Percentiles rank a stretch among this genome's conserved stretches.
Conservation (phyloP, 2,888 invertebrate species). For the Cantharis flavilabris region DNA sequence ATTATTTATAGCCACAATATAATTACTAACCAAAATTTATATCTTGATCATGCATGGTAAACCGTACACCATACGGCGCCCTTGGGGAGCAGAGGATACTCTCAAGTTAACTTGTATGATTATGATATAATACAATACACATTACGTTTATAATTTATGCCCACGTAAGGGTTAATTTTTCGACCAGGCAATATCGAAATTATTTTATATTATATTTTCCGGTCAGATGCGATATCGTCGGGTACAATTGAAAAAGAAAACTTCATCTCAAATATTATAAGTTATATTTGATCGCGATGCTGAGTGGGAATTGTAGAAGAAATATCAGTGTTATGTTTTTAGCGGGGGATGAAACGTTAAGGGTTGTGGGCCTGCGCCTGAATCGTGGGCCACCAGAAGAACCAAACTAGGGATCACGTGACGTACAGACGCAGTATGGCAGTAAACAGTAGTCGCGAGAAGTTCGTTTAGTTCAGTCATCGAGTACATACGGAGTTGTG, state of each 20-base stretch:
- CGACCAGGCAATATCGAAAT: neutral
- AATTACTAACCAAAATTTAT: slow-evolving; percentile 51
- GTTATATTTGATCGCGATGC: slow-evolving; percentile 29
- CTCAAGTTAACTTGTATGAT: slow-evolving; percentile 23
- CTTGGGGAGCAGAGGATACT: slow-evolving; percentile 26
- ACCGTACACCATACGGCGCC: slow-evolving; percentile 33
- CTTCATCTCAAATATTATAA: slow-evolving; percentile 24
- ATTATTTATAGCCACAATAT: slow-evolving; percentile 50
- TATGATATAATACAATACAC: slow-evolving; percentile 18
- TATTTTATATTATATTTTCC: no score
- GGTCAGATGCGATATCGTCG: neutral
- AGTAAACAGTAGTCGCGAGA: slow-evolving; percentile 32
- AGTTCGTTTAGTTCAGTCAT: slow-evolving; percentile 24
- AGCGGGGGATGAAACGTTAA: slow-evolving; percentile 9
- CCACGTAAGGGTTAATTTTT: neutral
- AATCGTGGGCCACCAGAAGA: slow-evolving; percentile 40
- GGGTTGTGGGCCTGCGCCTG: slow-evolving; percentile 35
- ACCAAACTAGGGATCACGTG: slow-evolving; percentile 49
- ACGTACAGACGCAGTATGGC: slow-evolving; percentile 55
- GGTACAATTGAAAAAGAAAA: slow-evolving; percentile 15
- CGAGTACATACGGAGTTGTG: slow-evolving; percentile 18
- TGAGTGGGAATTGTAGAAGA: slow-evolving; percentile 27
- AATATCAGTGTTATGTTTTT: slow-evolving; percentile 27
- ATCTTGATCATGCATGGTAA: slow-evolving; percentile 46
- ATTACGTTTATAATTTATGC: slow-evolving; percentile 14